Evolutionary conservation across 2,797 vertebrate species (phyloP).

Genomic region (Phrynocephalus vlangalii): DNA sequence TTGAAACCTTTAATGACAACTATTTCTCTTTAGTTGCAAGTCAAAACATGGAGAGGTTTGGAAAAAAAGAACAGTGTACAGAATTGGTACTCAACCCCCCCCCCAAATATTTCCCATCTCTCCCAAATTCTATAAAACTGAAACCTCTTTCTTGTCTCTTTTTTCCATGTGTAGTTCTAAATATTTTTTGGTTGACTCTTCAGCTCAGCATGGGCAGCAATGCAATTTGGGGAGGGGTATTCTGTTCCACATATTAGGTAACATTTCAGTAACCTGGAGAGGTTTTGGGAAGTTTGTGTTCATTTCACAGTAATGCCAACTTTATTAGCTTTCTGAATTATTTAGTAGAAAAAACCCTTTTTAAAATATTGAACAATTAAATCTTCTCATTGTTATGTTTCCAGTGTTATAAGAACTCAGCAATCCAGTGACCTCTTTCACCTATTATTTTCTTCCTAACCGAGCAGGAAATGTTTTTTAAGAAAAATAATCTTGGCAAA

Average conservation of each 20-base stretch:
- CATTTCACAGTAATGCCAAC: neutral
- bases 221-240: neutral
- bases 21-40: neutral
- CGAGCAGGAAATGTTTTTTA: neutral
- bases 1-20: neutral
- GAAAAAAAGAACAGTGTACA: no score
- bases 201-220: neutral
- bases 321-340: constrained; percentile 53
- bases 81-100: no score
- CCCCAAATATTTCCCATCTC: no score
- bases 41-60: neutral
- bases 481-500: neutral
- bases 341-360: constrained; percentile 25
- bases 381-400: constrained; percentile 29
- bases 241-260: neutral
- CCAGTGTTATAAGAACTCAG: neutral
- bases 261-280: neutral
- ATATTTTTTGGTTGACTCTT: neutral
- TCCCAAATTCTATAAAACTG: neutral
- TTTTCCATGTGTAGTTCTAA: neutral
- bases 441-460: neutral
- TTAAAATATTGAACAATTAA: constrained; percentile 39
- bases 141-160: neutral
- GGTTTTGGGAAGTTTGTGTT: neutral
- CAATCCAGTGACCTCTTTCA: constrained; percentile 11